These are phyloP conservation scores for Holothuria scabra DNA, from an alignment of 53 echinoderm and acorn worm species.

Conservation along the genomic window DNA sequence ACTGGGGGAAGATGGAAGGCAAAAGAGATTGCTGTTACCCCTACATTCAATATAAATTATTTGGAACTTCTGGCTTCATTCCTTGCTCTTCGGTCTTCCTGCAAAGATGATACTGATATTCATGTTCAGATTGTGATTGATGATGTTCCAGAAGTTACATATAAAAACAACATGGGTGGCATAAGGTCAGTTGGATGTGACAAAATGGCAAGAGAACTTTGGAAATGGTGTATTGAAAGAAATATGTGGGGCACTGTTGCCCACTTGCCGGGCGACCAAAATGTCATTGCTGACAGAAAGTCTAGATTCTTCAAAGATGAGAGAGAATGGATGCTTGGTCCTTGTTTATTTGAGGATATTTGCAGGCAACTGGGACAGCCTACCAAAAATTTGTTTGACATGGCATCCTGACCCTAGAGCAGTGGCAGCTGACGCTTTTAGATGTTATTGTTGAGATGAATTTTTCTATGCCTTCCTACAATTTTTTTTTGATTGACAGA, in stretches of 20 bases:
- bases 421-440: constrained; percentile 49
- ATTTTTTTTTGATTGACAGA: constrained; percentile 11
- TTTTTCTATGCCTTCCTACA: constrained; percentile 31
- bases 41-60: constrained; percentile 10
- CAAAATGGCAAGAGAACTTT: constrained; percentile 44
- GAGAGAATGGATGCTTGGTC: constrained; percentile 62
- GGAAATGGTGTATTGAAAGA: constrained; percentile 57
- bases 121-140: constrained; percentile 48
- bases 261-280: constrained; percentile 54
- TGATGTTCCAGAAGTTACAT: constrained; percentile 56
- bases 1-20: constrained; percentile 30
- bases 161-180: constrained; percentile 65
- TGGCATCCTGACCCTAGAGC: constrained; percentile 54
- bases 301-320: constrained; percentile 57
- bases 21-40: background rate
- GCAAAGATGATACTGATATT: background rate
- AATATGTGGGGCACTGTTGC: constrained; percentile 55
- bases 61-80: constrained; percentile 11
- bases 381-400: constrained; percentile 49
- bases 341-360: constrained; percentile 18
- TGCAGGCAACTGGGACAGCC: constrained; percentile 8
- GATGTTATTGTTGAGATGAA: constrained; percentile 32
- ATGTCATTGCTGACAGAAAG: constrained; percentile 55
- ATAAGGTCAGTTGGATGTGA: constrained; percentile 48
- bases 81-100: constrained; percentile 31